phyloP scores from a whole-genome alignment of 2,888 invertebrate genomes.

The Gortyna flavago region DNA sequence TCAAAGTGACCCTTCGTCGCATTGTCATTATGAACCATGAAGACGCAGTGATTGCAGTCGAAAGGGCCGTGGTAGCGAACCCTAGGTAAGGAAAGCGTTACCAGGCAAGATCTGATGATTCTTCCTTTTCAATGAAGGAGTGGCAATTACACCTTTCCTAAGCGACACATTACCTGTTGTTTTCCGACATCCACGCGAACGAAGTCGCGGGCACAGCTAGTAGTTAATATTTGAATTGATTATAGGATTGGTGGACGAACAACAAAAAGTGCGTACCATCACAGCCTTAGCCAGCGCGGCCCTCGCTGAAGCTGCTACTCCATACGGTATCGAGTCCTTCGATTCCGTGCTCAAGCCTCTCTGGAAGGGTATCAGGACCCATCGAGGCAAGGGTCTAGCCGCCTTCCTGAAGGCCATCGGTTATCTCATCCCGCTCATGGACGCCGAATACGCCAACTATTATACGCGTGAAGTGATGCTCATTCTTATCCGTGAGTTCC shows the following conservation, averaged over 20 bases:
- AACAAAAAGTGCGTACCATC: conserved; percentile 99
- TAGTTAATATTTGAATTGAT: conserved; percentile 38
- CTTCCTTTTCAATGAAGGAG: no score
- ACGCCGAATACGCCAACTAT: conserved; percentile 99
- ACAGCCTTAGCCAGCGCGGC: conserved; percentile 99
- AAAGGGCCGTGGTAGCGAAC: no score
- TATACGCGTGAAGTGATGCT: conserved; percentile 99
- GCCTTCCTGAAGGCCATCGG: conserved; percentile 99
- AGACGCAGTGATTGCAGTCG: no score
- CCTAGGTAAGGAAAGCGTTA: no score
- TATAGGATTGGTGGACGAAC: conserved; percentile 97
- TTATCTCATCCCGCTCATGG: conserved; percentile 99
- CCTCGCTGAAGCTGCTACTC: conserved; percentile 99
- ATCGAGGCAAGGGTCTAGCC: conserved; percentile 97
- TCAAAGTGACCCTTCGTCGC: no score
- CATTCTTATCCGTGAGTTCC: conserved; percentile 99
- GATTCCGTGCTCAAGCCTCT: conserved; percentile 99
- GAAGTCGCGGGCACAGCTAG: no score
- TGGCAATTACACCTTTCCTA: no score
- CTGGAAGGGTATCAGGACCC: conserved; percentile 99
- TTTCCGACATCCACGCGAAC: no score
- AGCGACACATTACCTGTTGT: no score
- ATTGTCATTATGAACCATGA: no score
- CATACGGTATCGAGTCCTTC: conserved; percentile 99
- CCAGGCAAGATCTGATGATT: no score